Percentiles rank a stretch among this genome's conserved stretches.
Evolutionary conservation across 2,888 invertebrate genomes (phyloP).

Genomic region (Pheosia tremula): DNA sequence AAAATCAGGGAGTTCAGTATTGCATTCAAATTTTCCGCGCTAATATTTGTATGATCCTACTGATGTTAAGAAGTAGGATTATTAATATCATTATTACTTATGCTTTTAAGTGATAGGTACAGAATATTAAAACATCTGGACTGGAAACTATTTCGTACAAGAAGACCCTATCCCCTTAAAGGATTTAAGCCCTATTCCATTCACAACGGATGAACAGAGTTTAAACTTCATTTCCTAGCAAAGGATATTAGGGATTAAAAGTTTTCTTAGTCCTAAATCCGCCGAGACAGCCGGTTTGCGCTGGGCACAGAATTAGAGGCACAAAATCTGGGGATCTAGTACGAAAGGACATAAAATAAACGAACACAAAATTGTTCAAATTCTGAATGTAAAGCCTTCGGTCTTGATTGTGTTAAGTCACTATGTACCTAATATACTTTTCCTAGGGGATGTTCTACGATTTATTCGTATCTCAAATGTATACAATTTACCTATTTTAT

Average conservation of each 20-base stretch:
- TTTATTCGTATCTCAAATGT: too few species aligned
- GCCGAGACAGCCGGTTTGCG: slow-evolving; percentile 51
- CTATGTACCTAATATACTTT: too few species aligned
- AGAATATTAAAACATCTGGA: slow-evolving; percentile 2
- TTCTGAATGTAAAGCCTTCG: background rate
- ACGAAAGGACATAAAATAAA: background rate
- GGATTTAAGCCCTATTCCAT: slow-evolving; percentile 53
- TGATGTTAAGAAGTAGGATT: too few species aligned
- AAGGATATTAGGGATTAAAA: slow-evolving; percentile 79
- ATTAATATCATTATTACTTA: too few species aligned
- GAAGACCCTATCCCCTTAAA: slow-evolving; percentile 48
- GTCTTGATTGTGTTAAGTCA: background rate
- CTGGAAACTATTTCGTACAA: slow-evolving; percentile 33
- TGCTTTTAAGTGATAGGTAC: too few species aligned
- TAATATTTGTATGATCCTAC: too few species aligned
- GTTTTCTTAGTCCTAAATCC: slow-evolving; percentile 63
- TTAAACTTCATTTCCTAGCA: slow-evolving; percentile 78
- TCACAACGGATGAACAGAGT: slow-evolving; percentile 59
- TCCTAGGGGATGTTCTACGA: too few species aligned
- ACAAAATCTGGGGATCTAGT: slow-evolving; percentile 29
- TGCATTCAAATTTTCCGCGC: background rate
- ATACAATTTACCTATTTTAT: too few species aligned
- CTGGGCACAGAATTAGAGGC: slow-evolving; percentile 40
- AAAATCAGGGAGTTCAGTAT: slow-evolving; percentile 38
- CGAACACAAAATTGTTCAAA: background rate